Evolutionary conservation across 1,140 invertebrate genomes (phyloP).

Genomic region (Polyergus mexicanus): DNA sequence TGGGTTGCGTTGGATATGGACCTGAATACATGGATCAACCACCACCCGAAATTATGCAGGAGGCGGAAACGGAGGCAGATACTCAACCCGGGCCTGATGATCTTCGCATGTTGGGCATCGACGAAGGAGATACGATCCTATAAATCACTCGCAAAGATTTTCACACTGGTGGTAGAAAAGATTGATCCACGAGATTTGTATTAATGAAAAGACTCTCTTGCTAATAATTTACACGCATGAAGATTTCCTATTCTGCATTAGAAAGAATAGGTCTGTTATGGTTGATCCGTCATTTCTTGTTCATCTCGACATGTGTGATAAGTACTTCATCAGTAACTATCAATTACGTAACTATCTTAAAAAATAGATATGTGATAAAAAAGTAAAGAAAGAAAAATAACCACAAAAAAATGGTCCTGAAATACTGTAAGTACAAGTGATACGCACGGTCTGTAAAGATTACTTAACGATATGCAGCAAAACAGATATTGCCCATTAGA

Average conservation of each 20-base stretch:
- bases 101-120: slow-evolving; percentile 85
- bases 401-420: not conserved
- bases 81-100: slow-evolving; percentile 85
- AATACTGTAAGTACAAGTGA: slow-evolving; percentile 16
- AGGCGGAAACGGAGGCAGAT: slow-evolving; percentile 81
- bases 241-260: not conserved
- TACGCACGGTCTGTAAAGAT: slow-evolving; percentile 34
- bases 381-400: not conserved
- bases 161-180: not conserved
- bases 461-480: slow-evolving; percentile 42
- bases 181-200: not conserved
- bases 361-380: not conserved
- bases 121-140: slow-evolving; percentile 85
- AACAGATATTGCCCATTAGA: slow-evolving; percentile 37
- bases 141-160: slow-evolving; percentile 68
- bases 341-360: not conserved
- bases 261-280: not conserved
- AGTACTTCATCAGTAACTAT: not conserved
- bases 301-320: not conserved
- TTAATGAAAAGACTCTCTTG: not conserved
- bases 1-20: slow-evolving; percentile 83
- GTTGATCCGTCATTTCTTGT: not conserved
- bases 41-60: slow-evolving; percentile 85
- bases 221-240: slow-evolving; percentile 31
- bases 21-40: slow-evolving; percentile 86